Conservation (phyloP, 2,113 vertebrate species). For the Brachirus orientalis region DNA sequence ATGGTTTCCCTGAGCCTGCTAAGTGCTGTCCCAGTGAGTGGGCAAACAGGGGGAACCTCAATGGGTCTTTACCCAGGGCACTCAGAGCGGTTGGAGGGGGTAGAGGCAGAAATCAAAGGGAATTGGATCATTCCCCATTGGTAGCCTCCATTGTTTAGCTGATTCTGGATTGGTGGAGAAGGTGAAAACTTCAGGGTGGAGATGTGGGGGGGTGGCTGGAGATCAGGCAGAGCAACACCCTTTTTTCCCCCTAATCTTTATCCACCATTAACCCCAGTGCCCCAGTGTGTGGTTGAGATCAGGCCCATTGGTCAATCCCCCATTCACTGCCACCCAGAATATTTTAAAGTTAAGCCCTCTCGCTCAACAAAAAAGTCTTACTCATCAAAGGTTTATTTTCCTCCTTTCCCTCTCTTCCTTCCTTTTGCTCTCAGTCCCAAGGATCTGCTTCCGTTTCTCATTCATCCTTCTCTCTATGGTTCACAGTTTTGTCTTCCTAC, state of each 20-base stretch:
- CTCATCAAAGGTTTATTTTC: slow-evolving; percentile 81
- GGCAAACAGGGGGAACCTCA: slow-evolving; percentile 74
- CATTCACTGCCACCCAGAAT: slow-evolving; percentile 82
- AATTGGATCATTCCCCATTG: slow-evolving; percentile 71
- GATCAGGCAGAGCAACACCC: slow-evolving; percentile 69
- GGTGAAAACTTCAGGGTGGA: slow-evolving; percentile 63
- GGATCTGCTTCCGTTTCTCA: slow-evolving; percentile 51
- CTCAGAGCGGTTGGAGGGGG: slow-evolving; percentile 66
- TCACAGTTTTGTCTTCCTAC: slow-evolving; percentile 70
- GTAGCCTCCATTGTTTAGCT: slow-evolving; percentile 77
- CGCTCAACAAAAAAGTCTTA: slow-evolving; percentile 80
- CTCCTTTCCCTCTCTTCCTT: slow-evolving; percentile 41
- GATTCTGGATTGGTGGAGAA: slow-evolving; percentile 78
- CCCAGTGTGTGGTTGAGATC: slow-evolving; percentile 82
- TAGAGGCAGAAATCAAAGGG: slow-evolving; percentile 80
- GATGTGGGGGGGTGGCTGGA: slow-evolving; percentile 69
- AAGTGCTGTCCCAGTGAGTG: slow-evolving; percentile 63
- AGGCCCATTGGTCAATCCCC: slow-evolving; percentile 85
- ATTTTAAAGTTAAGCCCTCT: slow-evolving; percentile 85
- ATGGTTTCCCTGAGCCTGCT: slow-evolving; percentile 71
- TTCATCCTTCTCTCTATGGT: slow-evolving; percentile 51
- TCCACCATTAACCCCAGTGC: slow-evolving; percentile 84
- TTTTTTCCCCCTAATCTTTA: slow-evolving; percentile 80
- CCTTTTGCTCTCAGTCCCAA: slow-evolving; percentile 51
- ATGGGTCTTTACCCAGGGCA: slow-evolving; percentile 80